These are phyloP conservation scores for Hydrochoerus hydrochaeris DNA, from an alignment of 2,113 vertebrate genomes.

Conservation along the genomic window DNA sequence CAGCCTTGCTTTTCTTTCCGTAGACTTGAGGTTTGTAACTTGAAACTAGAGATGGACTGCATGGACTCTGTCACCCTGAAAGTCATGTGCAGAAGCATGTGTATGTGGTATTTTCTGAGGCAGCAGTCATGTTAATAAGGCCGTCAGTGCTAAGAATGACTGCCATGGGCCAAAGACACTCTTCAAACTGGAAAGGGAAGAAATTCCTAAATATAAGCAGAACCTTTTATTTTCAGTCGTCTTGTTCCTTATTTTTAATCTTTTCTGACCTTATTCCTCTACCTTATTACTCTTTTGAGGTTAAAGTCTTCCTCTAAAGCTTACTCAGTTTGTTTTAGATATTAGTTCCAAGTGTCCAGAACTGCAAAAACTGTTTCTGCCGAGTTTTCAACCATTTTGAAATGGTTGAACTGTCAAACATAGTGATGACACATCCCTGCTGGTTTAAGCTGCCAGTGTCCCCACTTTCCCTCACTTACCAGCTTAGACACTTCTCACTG, in stretches of 20 bases:
- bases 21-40: not conserved
- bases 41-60: not conserved
- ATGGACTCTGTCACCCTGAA: not conserved
- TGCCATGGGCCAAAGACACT: not conserved
- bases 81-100: not conserved
- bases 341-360: not conserved
- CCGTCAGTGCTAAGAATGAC: too few species aligned
- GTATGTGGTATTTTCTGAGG: not conserved
- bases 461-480: not conserved
- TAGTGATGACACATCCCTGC: not conserved
- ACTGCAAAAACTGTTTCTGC: not conserved
- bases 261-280: not conserved
- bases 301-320: not conserved
- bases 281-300: not conserved
- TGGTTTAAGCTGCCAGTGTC: not conserved
- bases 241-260: not conserved
- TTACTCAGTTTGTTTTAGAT: not conserved
- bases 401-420: too few species aligned
- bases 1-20: not conserved
- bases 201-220: not conserved
- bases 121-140: not conserved
- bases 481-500: accelerated
- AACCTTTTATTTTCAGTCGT: not conserved
- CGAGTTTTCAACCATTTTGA: not conserved
- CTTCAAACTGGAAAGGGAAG: not conserved